Conservation (phyloP, 2,888 invertebrate genomes). For the Latheticus oryzae region DNA sequence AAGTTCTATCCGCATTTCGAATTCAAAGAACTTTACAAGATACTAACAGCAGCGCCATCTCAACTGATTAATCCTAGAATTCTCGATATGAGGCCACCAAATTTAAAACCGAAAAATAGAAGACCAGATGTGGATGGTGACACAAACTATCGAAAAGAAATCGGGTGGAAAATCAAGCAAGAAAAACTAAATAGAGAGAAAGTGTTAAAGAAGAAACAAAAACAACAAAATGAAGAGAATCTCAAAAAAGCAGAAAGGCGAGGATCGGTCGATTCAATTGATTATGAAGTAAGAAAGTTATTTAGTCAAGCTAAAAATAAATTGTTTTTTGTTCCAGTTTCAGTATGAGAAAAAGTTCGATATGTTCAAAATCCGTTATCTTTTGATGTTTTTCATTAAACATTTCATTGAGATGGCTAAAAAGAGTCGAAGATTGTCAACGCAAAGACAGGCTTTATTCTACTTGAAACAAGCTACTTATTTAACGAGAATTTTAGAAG, state of each 20-base stretch:
- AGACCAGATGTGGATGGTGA: slow-evolving; percentile 15
- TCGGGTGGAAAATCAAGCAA: slow-evolving; percentile 41
- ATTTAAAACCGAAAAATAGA: slow-evolving; percentile 13
- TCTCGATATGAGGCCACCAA: slow-evolving; percentile 22
- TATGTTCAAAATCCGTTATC: slow-evolving; percentile 70
- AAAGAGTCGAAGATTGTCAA: slow-evolving; percentile 72
- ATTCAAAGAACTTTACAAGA: slow-evolving; percentile 52
- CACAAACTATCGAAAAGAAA: slow-evolving; percentile 19
- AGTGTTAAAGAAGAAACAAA: slow-evolving; percentile 41
- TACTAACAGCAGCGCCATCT: slow-evolving; percentile 45
- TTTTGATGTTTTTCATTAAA: slow-evolving; percentile 77
- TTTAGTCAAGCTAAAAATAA: slow-evolving; percentile 10
- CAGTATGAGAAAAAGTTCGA: slow-evolving; percentile 66
- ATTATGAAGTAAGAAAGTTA: slow-evolving; percentile 67
- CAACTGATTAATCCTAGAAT: slow-evolving; percentile 28
- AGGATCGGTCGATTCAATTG: slow-evolving; percentile 66
- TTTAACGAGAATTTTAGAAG: slow-evolving; percentile 72
- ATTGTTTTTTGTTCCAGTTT: slow-evolving; percentile 55
- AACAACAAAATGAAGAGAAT: slow-evolving; percentile 45
- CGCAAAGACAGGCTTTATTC: slow-evolving; percentile 72
- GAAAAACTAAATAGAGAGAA: slow-evolving; percentile 45
- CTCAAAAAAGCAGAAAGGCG: slow-evolving; percentile 49
- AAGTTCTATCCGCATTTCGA: slow-evolving; percentile 52
- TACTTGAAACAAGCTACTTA: slow-evolving; percentile 79
- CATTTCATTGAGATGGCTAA: slow-evolving; percentile 80